A percentile compares a stretch with the other conserved stretches of the same genome.
Conservation (phyloP, 1,140 invertebrate genomes). For the Venturia canescens region DNA sequence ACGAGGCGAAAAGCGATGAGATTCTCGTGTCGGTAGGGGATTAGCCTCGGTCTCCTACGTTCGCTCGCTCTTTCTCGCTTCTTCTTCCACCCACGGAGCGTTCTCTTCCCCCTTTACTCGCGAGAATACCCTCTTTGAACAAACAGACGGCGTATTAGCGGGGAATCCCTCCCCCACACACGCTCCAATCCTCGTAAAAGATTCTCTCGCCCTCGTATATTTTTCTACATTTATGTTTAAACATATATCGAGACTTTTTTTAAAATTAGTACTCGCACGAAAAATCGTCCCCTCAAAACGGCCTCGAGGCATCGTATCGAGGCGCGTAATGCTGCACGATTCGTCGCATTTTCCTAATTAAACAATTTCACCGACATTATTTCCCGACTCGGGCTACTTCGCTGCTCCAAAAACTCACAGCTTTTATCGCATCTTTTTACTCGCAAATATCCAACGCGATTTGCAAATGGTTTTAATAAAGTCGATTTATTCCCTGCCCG, state of each 20-base stretch:
- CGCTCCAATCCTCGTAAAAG: constrained; percentile 4
- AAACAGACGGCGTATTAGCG: constrained; percentile 34
- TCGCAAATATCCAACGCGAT: no score
- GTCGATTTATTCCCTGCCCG: no score
- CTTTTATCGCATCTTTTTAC: neutral
- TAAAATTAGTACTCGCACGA: neutral
- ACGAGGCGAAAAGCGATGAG: constrained; percentile 59
- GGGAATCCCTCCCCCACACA: constrained; percentile 10
- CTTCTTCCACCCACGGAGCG: neutral
- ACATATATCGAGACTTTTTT: neutral
- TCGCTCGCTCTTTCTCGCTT: constrained; percentile 41
- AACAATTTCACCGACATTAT: neutral
- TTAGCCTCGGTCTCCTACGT: constrained; percentile 60
- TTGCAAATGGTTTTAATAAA: no score
- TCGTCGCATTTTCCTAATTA: constrained; percentile 4
- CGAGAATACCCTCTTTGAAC: constrained; percentile 29
- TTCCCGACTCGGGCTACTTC: neutral
- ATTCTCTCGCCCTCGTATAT: neutral
- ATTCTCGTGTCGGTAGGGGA: constrained; percentile 65
- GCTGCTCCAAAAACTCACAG: no score
- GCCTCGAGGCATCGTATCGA: neutral
- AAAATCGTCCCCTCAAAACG: constrained; percentile 12
- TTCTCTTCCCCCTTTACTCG: constrained; percentile 39
- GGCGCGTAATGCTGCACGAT: neutral
- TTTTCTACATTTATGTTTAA: neutral